These are phyloP conservation scores for Orchestia grillus DNA, from an alignment of 1,140 invertebrate species.

Conservation along the genomic window DNA sequence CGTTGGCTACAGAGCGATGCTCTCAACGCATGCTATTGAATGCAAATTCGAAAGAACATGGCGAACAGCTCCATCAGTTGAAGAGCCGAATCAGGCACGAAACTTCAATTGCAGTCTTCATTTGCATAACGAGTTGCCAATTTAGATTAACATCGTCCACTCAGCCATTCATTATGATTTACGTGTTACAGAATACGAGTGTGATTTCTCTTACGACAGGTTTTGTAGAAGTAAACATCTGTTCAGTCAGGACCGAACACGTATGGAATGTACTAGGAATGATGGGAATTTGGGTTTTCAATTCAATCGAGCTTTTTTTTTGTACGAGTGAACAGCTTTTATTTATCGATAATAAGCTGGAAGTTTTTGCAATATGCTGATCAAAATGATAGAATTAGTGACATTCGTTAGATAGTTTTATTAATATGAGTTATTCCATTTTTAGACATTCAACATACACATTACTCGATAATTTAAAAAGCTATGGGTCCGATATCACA, in stretches of 20 bases:
- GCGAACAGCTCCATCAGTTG: background rate
- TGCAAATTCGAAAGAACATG: background rate
- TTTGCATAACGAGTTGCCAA: background rate
- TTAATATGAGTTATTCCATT: no score
- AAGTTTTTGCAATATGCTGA: background rate
- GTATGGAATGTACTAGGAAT: background rate
- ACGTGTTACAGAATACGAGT: background rate
- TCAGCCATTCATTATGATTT: background rate
- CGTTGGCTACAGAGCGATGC: background rate
- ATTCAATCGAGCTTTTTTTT: background rate
- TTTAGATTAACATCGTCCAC: background rate
- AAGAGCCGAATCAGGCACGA: background rate
- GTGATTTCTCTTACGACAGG: background rate
- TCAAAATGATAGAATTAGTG: background rate
- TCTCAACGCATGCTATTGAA: background rate
- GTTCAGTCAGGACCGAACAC: no score
- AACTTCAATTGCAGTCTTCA: background rate
- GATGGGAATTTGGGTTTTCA: background rate
- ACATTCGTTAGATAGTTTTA: no score
- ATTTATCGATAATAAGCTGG: background rate
- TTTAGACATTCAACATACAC: no score
- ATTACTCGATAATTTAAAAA: no score
- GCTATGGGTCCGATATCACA: no score
- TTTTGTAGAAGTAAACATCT: background rate
- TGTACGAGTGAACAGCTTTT: background rate